A percentile compares a stretch with the other conserved stretches of the same genome.
Conservation (phyloP, 2,888 invertebrate genomes). For the Proisotoma minuta region DNA sequence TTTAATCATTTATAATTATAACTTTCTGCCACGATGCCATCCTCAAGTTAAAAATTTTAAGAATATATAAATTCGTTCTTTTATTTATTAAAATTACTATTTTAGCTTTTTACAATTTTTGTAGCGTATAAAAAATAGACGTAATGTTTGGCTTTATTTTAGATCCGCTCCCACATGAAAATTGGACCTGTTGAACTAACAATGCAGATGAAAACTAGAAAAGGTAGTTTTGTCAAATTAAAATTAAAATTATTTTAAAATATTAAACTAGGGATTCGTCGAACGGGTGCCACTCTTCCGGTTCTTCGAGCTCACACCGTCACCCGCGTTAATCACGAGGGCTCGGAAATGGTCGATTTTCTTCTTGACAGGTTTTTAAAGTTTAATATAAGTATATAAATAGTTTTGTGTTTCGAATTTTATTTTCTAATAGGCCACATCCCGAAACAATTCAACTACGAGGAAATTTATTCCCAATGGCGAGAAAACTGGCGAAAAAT, state of each 20-base stretch:
- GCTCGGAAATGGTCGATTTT: conserved; percentile 47
- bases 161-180: conserved; percentile 46
- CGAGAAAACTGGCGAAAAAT: conserved; percentile 40
- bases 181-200: conserved; percentile 42
- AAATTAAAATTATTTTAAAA: background rate
- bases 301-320: conserved; percentile 41
- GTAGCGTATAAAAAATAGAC: too few species aligned
- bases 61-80: too few species aligned
- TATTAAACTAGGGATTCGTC: too few species aligned
- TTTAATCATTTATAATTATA: too few species aligned
- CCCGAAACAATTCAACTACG: conserved; percentile 44
- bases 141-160: too few species aligned
- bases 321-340: conserved; percentile 44
- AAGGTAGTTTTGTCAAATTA: conserved; percentile 26
- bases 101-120: too few species aligned
- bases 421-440: conserved; percentile 36
- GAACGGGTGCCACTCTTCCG: conserved; percentile 41
- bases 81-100: too few species aligned
- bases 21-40: too few species aligned
- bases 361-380: conserved; percentile 42
- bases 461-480: conserved; percentile 42
- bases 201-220: conserved; percentile 44
- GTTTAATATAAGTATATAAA: background rate
- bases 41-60: too few species aligned
- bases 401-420: too few species aligned